Base-by-base conservation (phyloP, 2,797 vertebrate genomes). In the Euthynnus affinis region DNA sequence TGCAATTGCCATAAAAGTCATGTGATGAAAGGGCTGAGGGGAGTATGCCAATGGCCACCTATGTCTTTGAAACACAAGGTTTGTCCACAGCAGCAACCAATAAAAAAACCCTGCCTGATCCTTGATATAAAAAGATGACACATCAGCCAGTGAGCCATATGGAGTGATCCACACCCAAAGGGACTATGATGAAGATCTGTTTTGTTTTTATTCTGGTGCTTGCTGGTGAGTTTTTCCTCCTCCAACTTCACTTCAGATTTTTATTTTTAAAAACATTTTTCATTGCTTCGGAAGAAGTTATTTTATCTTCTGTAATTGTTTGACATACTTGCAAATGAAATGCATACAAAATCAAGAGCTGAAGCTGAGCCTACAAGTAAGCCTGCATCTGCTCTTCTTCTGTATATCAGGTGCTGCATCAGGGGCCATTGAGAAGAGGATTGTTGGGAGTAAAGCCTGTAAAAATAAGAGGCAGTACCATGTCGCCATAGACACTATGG, bases 361-460 rank as follows among this genome's bases (percentile, higher is more conserved):
- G 14, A 46, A 46, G 44, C 44, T 15, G 4, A 46, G n/a, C 9
- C 32, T 34, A 37, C 2, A 9, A 15, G 48, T 61, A 25, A n/a
- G 17, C 9, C 17, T n/a, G n/a, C 18, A 18, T 37, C 12, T 13
- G 23, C 22, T 46, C 65, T 42, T 37, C 8, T 9, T 66, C 49
- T 25, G 10, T 13, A 0, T n/a, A 0, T 17, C 42, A 81, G 80
- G 37, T 51, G 61, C 22, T 18, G 74, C 80, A 27, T 78, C 25
- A 32, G 68, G 49, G 3, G 2, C 15, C 14, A 46, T 83, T 23
- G 71, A 85, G 46, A 88, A 84, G 63, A 88, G 74, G 81, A 59
- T 80, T 52, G 0, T 70, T 25, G 79, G 76, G 5, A 5, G 79
- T 6, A 0, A 0, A 1, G 1, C 10, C n/a, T 86, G 84, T 34